These are phyloP conservation scores for Procambarus virginalis DNA, from an alignment of 1,140 invertebrate genomes.

Conservation along the genomic window DNA sequence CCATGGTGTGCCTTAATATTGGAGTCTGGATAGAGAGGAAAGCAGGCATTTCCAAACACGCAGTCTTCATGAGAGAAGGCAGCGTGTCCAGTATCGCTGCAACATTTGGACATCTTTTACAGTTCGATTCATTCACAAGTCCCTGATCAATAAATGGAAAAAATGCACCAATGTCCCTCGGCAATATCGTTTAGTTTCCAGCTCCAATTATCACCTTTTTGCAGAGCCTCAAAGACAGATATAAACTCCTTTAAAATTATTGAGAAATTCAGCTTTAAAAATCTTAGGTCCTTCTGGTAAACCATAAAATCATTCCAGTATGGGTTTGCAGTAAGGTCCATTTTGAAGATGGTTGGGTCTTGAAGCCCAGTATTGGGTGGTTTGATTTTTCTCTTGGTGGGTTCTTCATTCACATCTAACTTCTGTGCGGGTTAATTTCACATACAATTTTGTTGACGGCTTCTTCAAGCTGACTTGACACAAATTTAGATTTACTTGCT, in stretches of 20 bases:
- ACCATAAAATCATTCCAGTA: conserved; percentile 41
- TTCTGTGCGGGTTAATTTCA: not conserved
- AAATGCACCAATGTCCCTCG: conserved; percentile 65
- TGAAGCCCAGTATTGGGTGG: not conserved
- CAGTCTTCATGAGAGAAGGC: conserved; percentile 55
- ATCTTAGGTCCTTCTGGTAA: conserved; percentile 10
- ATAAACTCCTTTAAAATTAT: conserved; percentile 53
- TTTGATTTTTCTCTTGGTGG: not conserved
- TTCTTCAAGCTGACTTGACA: not conserved
- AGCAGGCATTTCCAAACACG: conserved; percentile 60
- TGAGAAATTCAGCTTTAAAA: conserved; percentile 48
- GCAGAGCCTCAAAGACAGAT: conserved; percentile 30
- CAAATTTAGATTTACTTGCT: not conserved
- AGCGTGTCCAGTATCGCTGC: conserved; percentile 21
- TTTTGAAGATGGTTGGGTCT: conserved; percentile 52
- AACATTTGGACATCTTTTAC: conserved; percentile 40
- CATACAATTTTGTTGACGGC: not conserved
- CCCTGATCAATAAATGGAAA: conserved; percentile 59
- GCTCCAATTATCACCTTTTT: conserved; percentile 23
- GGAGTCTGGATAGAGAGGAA: conserved; percentile 54
- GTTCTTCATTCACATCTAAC: not conserved
- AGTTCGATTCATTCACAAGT: conserved; percentile 18
- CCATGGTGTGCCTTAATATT: conserved; percentile 50
- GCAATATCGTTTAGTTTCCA: conserved; percentile 57
- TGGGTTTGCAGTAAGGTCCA: conserved; percentile 46